Conservation (phyloP, 1,140 invertebrate species). For the Zaprionus davidi region DNA sequence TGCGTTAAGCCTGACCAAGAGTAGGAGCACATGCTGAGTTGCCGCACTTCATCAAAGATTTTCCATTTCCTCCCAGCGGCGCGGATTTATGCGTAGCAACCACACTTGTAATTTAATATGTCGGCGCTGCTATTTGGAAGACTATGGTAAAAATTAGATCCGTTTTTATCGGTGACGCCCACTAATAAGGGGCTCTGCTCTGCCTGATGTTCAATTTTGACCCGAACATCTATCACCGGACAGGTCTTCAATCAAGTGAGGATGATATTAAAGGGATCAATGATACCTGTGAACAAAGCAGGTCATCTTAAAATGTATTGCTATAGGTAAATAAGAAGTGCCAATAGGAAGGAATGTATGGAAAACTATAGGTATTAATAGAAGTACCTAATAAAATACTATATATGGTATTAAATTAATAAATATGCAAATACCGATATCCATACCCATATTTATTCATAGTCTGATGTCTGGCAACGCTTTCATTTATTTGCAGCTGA, state of each 20-base stretch:
- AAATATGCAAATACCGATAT: neutral
- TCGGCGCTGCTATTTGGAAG: conserved; percentile 39
- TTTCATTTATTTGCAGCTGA: neutral
- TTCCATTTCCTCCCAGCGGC: conserved; percentile 39
- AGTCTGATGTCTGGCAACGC: neutral
- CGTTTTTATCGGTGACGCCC: neutral
- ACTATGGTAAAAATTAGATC: conserved; percentile 8
- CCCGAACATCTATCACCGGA: conserved; percentile 25
- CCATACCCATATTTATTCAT: too few relatives aligned
- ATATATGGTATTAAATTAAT: too few relatives aligned
- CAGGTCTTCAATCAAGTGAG: conserved; percentile 28
- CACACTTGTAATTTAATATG: conserved; percentile 64
- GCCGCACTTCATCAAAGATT: conserved; percentile 70
- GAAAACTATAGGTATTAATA: too few relatives aligned
- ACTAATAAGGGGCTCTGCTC: conserved; percentile 3
- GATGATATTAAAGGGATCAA: neutral
- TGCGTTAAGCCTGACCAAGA: conserved; percentile 16
- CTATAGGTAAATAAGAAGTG: neutral
- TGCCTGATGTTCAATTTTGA: neutral
- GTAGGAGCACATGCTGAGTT: conserved; percentile 29
- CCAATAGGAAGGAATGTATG: too few relatives aligned
- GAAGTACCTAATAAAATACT: too few relatives aligned
- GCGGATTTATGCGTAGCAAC: conserved; percentile 23
- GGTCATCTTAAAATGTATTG: neutral
- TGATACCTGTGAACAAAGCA: neutral